Percentiles rank a stretch among this genome's conserved stretches.
These are phyloP conservation scores for Megathymus violae DNA, from an alignment of 1,140 invertebrate species.

Conservation along the genomic window DNA sequence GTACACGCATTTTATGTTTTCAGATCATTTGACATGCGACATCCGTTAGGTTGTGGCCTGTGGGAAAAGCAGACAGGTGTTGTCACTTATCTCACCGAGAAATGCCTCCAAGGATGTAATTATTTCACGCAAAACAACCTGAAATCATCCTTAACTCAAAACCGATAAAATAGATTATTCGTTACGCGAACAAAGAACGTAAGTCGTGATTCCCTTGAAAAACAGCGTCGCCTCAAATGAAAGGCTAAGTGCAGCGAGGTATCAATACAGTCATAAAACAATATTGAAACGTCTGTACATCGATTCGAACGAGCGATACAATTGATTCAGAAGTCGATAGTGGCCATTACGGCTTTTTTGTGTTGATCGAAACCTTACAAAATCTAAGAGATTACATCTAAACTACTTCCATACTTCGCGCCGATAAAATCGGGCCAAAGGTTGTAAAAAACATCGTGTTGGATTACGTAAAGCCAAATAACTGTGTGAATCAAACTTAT, in stretches of 20 bases:
- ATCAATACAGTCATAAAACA: constrained; percentile 66
- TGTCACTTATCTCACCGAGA: constrained; percentile 64
- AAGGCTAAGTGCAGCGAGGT: constrained; percentile 62
- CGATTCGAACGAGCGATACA: constrained; percentile 42
- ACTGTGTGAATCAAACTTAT: constrained; percentile 42
- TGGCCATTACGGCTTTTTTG: constrained; percentile 36
- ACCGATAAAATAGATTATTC: constrained; percentile 14
- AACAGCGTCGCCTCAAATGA: constrained; percentile 49
- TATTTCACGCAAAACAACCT: constrained; percentile 28
- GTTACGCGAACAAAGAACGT: constrained; percentile 16
- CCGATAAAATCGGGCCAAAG: constrained; percentile 54
- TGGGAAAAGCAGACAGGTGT: constrained; percentile 77
- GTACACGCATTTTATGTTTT: constrained; percentile 55
- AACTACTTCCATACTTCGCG: constrained; percentile 59
- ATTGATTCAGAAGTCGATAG: constrained; percentile 39
- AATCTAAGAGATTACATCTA: constrained; percentile 52
- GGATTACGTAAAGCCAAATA: constrained; percentile 63
- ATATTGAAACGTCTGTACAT: constrained; percentile 60
- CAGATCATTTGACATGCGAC: constrained; percentile 65
- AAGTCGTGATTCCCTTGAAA: constrained; percentile 21
- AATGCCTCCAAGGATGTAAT: constrained; percentile 51
- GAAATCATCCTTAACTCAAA: constrained; percentile 26
- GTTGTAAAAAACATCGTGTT: constrained; percentile 48
- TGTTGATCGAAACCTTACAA: constrained; percentile 52
- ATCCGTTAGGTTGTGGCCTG: constrained; percentile 59